Base-by-base conservation (phyloP, 2,888 invertebrate species). In the Ptilodon capucinus region DNA sequence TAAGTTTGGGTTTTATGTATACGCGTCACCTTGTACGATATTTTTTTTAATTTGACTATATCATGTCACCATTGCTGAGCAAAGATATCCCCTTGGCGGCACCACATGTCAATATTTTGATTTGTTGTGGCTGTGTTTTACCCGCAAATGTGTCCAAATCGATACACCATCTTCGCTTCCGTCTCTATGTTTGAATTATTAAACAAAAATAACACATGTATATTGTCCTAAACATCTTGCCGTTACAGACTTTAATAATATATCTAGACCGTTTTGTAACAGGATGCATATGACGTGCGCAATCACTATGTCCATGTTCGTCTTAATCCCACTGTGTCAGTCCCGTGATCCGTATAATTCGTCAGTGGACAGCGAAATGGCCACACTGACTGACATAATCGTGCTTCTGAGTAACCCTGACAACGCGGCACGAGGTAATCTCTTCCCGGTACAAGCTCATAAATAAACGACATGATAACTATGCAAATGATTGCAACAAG, bases 261-360 rank as follows among this genome's bases (percentile, higher is more conserved):
- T 17, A 19, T n/a, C 9, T 14, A 2, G 2, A 13, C 42, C 32
- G 51, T 42, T 55, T 49, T 48, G 46, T 42, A 46, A 47, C 67
- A 60, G 61, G 60, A 59, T 62, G 52, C 47, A 54, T 42, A 45
- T 60, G 69, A 64, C 65, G 55, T 52, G 56, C 55, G 41, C 68
- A 69, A 74, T 72, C 64, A 57, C 58, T 47, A 44, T 48, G 54
- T 51, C 64, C 64, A 53, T 67, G 66, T 60, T 54, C 42, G 48
- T 51, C 45, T 40, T 63, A 71, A 71, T 68, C 71, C 64, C 44
- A 40, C 45, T 44, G 46, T 64, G 72, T 69, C 73, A 64, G 57
- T 56, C 14, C 40, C 51, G 54, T 60, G 56, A 68, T 64, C 68
- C 66, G 50, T 56, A 63, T 74, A 71, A 71, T 70, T 68, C 63